Conservation (phyloP, 2,113 vertebrate genomes). For the Sterrhoptilus dennistouni region DNA sequence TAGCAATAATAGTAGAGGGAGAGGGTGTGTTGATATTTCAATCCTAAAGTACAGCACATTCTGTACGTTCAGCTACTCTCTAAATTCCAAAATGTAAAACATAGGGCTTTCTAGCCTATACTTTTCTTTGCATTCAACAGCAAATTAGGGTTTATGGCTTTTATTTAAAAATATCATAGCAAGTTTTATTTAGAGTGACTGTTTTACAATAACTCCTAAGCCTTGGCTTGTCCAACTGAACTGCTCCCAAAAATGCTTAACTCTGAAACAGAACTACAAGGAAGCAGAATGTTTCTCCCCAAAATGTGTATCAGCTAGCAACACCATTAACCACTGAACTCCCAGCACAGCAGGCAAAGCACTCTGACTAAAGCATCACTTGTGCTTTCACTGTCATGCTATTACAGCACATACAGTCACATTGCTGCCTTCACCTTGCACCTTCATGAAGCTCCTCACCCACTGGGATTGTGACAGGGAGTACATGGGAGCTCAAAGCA, state of each 20-base stretch:
- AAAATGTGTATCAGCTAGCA: neutral
- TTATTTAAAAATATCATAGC: neutral
- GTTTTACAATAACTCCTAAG: neutral
- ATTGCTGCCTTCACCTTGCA: neutral
- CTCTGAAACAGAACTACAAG: neutral
- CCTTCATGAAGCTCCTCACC: neutral
- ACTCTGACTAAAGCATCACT: neutral
- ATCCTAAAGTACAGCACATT: neutral
- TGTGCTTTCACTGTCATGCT: neutral
- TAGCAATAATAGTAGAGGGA: neutral
- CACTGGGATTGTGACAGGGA: neutral
- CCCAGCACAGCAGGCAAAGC: neutral
- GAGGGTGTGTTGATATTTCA: neutral
- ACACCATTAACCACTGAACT: neutral
- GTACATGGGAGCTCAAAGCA: neutral
- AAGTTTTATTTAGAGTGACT: slow-evolving; percentile 32
- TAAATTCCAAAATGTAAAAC: neutral
- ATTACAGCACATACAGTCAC: neutral
- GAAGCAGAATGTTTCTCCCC: neutral
- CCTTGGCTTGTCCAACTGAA: neutral
- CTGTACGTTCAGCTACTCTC: neutral
- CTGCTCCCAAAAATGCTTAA: neutral
- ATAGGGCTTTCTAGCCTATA: neutral
- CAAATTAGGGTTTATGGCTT: slow-evolving; percentile 33
- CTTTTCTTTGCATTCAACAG: neutral